A percentile compares a stretch with the other conserved stretches of the same genome.
Conservation (phyloP, 2,888 invertebrate genomes). For the Drosophila nr. perissopoda region DNA sequence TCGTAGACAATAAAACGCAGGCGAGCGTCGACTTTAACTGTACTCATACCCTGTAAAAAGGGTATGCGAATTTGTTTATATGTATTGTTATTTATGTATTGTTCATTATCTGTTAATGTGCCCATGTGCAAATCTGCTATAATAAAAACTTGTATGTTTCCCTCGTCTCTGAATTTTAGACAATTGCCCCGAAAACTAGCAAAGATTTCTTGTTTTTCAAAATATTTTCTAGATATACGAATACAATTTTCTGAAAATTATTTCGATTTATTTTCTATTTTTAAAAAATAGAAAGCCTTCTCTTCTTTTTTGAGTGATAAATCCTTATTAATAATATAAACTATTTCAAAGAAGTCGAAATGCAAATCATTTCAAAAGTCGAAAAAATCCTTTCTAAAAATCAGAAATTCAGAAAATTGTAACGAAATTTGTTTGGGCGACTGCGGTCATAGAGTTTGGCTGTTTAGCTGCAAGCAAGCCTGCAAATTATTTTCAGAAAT, state of each 20-base stretch:
- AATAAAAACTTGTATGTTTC: background rate
- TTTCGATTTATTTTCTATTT: background rate
- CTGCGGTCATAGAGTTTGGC: background rate
- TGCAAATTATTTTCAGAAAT: background rate
- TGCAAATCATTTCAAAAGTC: too few relatives aligned
- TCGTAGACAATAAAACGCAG: conserved; percentile 18
- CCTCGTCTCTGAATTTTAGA: background rate
- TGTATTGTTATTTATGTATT: background rate
- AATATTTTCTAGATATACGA: background rate
- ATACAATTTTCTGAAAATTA: background rate
- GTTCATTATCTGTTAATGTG: background rate
- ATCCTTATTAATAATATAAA: background rate
- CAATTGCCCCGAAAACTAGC: background rate
- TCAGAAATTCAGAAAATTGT: background rate
- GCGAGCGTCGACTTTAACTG: background rate
- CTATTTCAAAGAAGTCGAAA: background rate
- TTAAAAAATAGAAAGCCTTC: background rate
- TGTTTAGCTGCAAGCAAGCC: background rate
- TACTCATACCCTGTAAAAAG: background rate
- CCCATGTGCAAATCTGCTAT: too few relatives aligned
- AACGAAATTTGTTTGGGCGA: background rate
- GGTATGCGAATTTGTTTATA: background rate
- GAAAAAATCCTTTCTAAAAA: background rate
- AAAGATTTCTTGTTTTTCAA: background rate
- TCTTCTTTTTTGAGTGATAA: background rate